Conservation (phyloP, 2,797 vertebrate species). For the Sarcophilus harrisii region DNA sequence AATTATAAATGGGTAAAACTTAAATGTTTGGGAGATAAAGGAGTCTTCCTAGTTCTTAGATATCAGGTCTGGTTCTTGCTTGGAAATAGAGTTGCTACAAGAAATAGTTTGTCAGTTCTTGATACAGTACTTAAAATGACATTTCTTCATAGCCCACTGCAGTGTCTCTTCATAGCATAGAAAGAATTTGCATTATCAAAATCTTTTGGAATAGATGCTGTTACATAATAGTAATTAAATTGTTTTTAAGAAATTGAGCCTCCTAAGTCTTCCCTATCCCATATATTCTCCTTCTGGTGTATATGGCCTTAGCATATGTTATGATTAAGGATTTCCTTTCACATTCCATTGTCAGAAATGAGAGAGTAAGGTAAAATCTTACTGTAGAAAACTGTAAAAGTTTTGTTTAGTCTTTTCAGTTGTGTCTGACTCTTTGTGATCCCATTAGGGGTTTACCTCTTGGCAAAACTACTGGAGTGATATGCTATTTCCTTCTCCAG, state of each 20-base stretch:
- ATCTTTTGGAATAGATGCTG: slow-evolving; percentile 15
- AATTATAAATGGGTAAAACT: slow-evolving; percentile 29
- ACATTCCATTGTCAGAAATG: neutral
- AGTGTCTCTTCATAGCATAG: neutral
- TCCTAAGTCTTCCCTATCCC: neutral
- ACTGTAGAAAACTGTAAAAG: no score
- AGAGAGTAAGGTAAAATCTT: no score
- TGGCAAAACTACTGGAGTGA: no score
- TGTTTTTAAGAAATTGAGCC: neutral
- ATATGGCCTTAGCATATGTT: neutral
- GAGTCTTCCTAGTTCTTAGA: neutral
- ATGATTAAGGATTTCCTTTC: neutral
- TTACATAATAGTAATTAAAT: slow-evolving; percentile 1
- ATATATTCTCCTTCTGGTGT: neutral
- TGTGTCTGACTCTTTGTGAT: no score
- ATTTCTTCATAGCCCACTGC: neutral
- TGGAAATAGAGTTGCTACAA: neutral
- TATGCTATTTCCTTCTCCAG: no score
- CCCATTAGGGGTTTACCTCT: no score
- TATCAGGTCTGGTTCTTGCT: neutral
- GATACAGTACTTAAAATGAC: neutral
- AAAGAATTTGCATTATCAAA: neutral
- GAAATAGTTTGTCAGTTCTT: neutral
- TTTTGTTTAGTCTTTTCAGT: no score
- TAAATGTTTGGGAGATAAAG: neutral